Conservation (phyloP, 2,113 vertebrate species). For the Elachura formosa region DNA sequence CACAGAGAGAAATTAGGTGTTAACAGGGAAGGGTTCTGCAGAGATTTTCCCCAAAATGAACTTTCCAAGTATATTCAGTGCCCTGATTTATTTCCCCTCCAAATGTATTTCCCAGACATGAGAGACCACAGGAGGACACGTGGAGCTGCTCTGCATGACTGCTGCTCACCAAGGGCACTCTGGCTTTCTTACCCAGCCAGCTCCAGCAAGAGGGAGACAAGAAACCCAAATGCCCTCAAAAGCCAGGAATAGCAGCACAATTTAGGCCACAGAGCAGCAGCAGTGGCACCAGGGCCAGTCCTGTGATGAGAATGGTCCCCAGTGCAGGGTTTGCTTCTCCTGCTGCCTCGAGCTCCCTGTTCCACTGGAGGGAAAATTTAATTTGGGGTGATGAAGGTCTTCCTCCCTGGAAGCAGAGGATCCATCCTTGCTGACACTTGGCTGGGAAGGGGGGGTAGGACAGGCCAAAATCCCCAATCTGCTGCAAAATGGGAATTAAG, state of each 20-base stretch:
- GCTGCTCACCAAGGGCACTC: not conserved
- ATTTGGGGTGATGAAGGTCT: not conserved
- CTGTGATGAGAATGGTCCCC: not conserved
- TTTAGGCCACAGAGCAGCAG: slow-evolving; percentile 5
- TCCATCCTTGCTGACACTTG: not conserved
- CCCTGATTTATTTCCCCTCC: not conserved
- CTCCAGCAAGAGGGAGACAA: not conserved
- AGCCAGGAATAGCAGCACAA: slow-evolving; percentile 34
- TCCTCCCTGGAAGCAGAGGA: fast-evolving
- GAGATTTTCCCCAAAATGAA: not conserved
- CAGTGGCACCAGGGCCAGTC: fast-evolving
- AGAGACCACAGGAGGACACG: not conserved
- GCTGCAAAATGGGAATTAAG: not conserved
- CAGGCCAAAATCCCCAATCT: not conserved
- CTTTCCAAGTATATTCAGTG: not conserved
- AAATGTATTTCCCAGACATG: not conserved
- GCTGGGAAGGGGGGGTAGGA: not conserved
- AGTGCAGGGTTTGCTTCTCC: not conserved
- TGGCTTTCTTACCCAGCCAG: not conserved
- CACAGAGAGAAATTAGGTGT: not conserved
- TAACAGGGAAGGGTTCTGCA: fast-evolving
- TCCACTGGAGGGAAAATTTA: fast-evolving
- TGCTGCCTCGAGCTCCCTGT: too few species aligned
- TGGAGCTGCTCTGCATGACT: not conserved
- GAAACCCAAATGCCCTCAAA: not conserved